Evolutionary conservation across 2,113 vertebrate genomes (phyloP).

Genomic region (Reinhardtius hippoglossoides): DNA sequence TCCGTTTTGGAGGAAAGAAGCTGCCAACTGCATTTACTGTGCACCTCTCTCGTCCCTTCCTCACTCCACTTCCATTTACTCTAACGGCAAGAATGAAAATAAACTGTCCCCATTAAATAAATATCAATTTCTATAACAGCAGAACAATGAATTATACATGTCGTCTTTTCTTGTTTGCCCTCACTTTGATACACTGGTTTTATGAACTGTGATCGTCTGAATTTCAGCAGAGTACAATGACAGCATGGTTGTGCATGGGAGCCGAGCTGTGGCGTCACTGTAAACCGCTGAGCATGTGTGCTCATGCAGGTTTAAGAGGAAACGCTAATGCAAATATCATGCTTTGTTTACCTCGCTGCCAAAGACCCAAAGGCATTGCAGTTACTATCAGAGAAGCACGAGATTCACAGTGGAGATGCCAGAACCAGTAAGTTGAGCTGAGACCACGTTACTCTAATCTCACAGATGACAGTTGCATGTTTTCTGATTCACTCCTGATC

Average conservation of each 20-base stretch:
- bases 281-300: background rate
- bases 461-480: background rate
- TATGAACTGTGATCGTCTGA: background rate
- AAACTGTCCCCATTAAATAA: background rate
- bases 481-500: background rate
- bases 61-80: too few relatives aligned
- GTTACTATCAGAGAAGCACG: background rate
- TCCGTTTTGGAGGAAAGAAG: conserved; percentile 32
- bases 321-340: too few relatives aligned
- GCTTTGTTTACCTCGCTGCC: too few relatives aligned
- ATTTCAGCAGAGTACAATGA: background rate
- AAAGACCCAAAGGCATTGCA: too few relatives aligned
- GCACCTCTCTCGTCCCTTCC: too few relatives aligned
- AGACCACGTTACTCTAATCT: background rate
- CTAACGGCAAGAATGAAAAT: background rate
- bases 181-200: background rate
- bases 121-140: background rate
- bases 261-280: background rate
- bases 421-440: too few relatives aligned
- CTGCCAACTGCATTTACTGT: conserved; percentile 18
- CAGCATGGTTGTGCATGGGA: background rate
- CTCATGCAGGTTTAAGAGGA: background rate
- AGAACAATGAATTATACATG: conserved; percentile 15
- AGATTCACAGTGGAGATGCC: background rate
- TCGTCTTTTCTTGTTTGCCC: background rate